Conservation (phyloP, 1,140 invertebrate species). For the Aphaenogaster ashmeadi region DNA sequence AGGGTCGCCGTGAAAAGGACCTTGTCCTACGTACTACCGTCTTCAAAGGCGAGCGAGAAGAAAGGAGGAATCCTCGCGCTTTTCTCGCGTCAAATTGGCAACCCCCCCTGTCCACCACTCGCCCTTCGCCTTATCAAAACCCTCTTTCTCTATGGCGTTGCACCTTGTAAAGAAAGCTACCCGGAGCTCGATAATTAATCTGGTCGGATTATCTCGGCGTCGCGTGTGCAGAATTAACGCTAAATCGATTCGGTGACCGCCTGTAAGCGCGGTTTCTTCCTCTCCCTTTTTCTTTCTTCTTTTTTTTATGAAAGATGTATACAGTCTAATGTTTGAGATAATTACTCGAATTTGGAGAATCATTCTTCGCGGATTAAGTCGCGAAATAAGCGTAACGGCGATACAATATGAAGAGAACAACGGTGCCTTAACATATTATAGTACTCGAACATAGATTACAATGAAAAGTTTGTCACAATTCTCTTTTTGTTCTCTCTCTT, state of each 20-base stretch:
- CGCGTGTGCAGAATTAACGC: slow-evolving; percentile 49
- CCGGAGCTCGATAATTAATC: slow-evolving; percentile 70
- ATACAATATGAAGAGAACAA: neutral
- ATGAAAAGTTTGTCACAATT: slow-evolving; percentile 18
- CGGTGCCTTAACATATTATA: neutral
- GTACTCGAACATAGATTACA: neutral
- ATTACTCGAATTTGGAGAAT: neutral
- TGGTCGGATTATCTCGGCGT: slow-evolving; percentile 30
- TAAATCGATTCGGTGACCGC: slow-evolving; percentile 55
- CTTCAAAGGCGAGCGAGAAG: slow-evolving; percentile 65
- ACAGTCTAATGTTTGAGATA: neutral
- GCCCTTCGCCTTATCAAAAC: neutral
- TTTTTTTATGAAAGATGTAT: neutral
- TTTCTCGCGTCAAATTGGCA: slow-evolving; percentile 73
- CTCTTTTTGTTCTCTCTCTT: neutral
- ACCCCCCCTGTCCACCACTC: slow-evolving; percentile 13
- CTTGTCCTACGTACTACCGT: slow-evolving; percentile 54
- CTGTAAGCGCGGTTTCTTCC: neutral
- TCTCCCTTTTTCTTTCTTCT: neutral
- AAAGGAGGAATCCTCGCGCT: slow-evolving; percentile 69
- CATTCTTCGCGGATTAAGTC: neutral
- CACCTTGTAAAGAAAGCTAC: slow-evolving; percentile 63
- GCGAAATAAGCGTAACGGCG: neutral
- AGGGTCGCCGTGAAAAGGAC: slow-evolving; percentile 71
- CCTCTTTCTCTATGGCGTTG: slow-evolving; percentile 54